Evolutionary conservation across 2,888 invertebrate species (phyloP).

Genomic region (Epistrophe grossulariae): DNA sequence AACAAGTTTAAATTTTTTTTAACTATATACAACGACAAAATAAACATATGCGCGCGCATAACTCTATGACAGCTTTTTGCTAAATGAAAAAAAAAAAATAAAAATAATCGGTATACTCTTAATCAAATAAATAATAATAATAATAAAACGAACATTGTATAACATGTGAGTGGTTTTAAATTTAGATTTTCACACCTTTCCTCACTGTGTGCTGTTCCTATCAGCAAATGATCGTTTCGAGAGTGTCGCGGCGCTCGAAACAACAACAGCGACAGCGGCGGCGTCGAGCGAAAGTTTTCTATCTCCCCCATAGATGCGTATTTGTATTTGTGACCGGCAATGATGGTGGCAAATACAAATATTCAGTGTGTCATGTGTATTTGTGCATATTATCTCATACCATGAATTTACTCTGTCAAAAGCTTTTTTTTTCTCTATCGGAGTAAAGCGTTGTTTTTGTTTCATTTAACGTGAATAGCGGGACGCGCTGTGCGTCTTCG

Average conservation of each 20-base stretch:
- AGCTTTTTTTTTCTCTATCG: slow-evolving; percentile 58
- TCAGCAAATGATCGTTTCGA: background rate
- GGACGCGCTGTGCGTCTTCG: slow-evolving; percentile 28
- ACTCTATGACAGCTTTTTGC: slow-evolving; percentile 24
- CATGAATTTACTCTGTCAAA: slow-evolving; percentile 11
- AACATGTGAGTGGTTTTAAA: slow-evolving; percentile 73
- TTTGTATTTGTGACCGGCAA: slow-evolving; percentile 63
- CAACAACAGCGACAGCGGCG: background rate
- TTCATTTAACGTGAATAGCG: slow-evolving; percentile 46
- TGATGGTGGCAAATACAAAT: slow-evolving; percentile 7
- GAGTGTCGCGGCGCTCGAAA: background rate
- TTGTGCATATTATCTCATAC: slow-evolving; percentile 55
- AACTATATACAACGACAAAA: slow-evolving; percentile 22
- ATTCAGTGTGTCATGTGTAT: no score
- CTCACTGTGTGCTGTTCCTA: background rate
- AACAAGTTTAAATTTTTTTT: slow-evolving; percentile 1
- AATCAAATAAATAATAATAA: slow-evolving; percentile 70
- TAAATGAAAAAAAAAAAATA: slow-evolving; percentile 19
- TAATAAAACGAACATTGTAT: slow-evolving; percentile 73
- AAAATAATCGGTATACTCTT: slow-evolving; percentile 61
- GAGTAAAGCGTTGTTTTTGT: background rate
- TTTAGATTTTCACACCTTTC: slow-evolving; percentile 70
- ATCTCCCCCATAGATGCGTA: slow-evolving; percentile 20
- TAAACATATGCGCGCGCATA: slow-evolving; percentile 33
- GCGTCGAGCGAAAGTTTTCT: slow-evolving; percentile 62